Base-by-base conservation (phyloP, 2,888 invertebrate genomes). In the Zeuzera pyrina region DNA sequence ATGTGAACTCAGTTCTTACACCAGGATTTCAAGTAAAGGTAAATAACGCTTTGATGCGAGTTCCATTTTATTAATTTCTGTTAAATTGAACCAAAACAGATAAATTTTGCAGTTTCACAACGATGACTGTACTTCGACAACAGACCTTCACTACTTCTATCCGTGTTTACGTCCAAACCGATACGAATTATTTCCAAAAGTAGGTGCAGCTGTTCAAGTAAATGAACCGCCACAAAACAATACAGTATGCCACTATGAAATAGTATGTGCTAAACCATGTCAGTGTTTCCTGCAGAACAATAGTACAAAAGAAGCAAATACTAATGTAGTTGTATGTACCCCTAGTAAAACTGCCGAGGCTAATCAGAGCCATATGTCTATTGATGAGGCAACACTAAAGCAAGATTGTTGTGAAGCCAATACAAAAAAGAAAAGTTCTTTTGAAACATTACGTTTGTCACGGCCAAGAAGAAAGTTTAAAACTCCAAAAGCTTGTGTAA, bases 71-170 rank as follows among this genome's bases (percentile, higher is more conserved):
- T 2, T 22, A 10, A 4, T 5, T 3, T 22, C n/a, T 2, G 2
- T 4, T 22, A 1, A 10, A 10, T 10, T 22, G 22, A 10, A 21
- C 21, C 21, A 21, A 21, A 3, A 6, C 11, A 22, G 11, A 11
- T 25, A 5, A 25, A 5, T 29, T 28, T 55, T 57, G 25, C 62
- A 84, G 83, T 83, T 84, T 41, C 83, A 84, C 45, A 65, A 67
- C 36, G 81, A 84, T 42, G 42, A 38, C 22, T 55, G 59, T 36
- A 74, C 78, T 8, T 84, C 84, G 3, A 81, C 83, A 3, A 68
- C 77, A 12, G 83, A 84, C 38, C 56, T 84, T 12, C 57, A 59
- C 30, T 73, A 69, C 41, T 83, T 83, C 48, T 67, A 48, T 34
- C 74, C 73, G 3, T 42, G 39, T 21, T 31, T 61, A 12, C 60